Percentiles rank a stretch among this genome's conserved stretches.
phyloP scores from a whole-genome alignment of 2,888 invertebrate genomes.

The Cerastis rubricosa region DNA sequence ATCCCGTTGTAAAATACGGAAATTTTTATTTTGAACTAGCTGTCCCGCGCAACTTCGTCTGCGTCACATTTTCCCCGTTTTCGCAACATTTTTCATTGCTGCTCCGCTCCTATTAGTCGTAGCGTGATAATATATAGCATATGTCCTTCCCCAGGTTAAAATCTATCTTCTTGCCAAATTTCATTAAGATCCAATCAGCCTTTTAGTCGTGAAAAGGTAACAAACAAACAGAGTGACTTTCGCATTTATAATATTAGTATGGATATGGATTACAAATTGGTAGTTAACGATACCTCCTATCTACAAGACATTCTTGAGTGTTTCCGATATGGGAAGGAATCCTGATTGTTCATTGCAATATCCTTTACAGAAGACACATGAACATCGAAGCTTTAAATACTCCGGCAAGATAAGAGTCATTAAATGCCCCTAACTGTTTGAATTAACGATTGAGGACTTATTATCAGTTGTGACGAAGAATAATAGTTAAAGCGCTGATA shows the following conservation, averaged over 20 bases:
- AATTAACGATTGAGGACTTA: slow-evolving; percentile 49
- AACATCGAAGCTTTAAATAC: slow-evolving; percentile 37
- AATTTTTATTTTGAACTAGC: slow-evolving; percentile 22
- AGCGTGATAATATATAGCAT: too few species aligned
- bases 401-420: slow-evolving; percentile 48
- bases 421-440: slow-evolving; percentile 32
- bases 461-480: slow-evolving; percentile 59
- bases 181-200: too few species aligned
- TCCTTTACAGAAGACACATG: slow-evolving; percentile 8
- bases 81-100: too few species aligned
- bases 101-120: too few species aligned
- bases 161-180: too few species aligned
- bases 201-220: too few species aligned
- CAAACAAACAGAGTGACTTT: too few species aligned
- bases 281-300: slow-evolving; percentile 5
- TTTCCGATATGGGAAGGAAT: slow-evolving; percentile 16
- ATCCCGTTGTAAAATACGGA: background rate
- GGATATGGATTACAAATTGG: slow-evolving; percentile 44
- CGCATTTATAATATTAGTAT: too few species aligned
- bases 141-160: too few species aligned
- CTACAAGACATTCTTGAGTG: slow-evolving; percentile 17
- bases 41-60: too few species aligned
- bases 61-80: too few species aligned
- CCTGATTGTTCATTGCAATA: slow-evolving; percentile 32
- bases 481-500: slow-evolving; percentile 59